Conservation (phyloP, 2,888 invertebrate species). For the Nysson spinosus region DNA sequence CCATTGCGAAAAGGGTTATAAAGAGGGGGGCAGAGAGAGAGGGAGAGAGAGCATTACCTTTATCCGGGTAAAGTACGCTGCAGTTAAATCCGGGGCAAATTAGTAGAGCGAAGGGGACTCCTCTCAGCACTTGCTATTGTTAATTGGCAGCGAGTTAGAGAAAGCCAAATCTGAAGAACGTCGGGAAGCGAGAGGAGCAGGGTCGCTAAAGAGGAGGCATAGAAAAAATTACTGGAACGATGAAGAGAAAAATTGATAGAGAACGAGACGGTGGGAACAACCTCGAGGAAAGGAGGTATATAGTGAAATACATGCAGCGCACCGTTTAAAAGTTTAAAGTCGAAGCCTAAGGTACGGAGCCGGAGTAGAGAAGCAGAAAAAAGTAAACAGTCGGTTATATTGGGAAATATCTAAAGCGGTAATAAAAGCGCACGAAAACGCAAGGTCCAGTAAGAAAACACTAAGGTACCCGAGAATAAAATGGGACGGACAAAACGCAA, state of each 20-base stretch:
- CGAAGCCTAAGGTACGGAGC: neutral
- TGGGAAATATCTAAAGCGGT: neutral
- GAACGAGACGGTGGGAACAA: neutral
- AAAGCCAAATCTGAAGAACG: neutral
- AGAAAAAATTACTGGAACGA: neutral
- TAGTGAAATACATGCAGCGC: neutral
- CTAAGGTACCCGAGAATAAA: too few species aligned
- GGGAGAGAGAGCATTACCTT: neutral
- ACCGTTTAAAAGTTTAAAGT: neutral
- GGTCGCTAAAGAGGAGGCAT: neutral
- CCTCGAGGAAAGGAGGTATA: neutral
- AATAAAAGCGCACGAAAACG: neutral
- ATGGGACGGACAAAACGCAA: too few species aligned
- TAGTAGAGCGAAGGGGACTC: slow-evolving; percentile 41
- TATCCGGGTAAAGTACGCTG: slow-evolving; percentile 41
- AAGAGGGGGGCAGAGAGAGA: neutral
- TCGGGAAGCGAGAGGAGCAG: neutral
- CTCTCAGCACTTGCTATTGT: slow-evolving; percentile 53
- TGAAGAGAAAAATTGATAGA: neutral
- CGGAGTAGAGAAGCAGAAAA: neutral
- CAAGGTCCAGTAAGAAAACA: too few species aligned
- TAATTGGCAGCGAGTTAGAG: slow-evolving; percentile 49
- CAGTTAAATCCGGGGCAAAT: slow-evolving; percentile 61
- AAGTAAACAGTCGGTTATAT: neutral
- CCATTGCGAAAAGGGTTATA: neutral